Evolutionary conservation across 1,140 invertebrate species (phyloP), one percentile per base, ranked within the genome.

Genomic region (Brachionus asplanchnoidis): DNA sequence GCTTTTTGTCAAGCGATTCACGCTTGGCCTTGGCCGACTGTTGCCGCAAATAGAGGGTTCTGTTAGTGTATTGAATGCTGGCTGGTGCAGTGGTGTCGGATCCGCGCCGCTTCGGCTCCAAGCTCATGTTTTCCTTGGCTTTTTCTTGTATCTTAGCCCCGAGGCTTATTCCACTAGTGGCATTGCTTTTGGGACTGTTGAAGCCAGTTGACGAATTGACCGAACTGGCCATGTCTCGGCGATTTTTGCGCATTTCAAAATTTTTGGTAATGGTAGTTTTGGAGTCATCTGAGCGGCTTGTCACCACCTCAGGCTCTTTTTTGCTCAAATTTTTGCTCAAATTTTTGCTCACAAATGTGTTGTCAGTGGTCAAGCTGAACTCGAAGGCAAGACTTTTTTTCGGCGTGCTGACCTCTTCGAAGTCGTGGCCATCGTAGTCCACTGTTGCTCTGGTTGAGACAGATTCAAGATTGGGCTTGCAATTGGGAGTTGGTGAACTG

Each of bases 331-430:
- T 65, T 82, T 65, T 40, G n/a, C 14, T 36, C n/a, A 60, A 44
- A 82, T 68, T 82, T 82, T 40, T 65, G 42, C 23, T 42, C 11
- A 60, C 36, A 44, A 60, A 40, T 1, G 50, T 42, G 40, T 60
- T 60, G 6, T 44, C 79, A 36, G 36, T 3, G 14, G n/a, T 82
- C 3, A 65, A 17, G 36, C 36, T 65, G 53, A 82, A 82, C 26
- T 82, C 79, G 42, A 82, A 82, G 2, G 79, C 79, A 14, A 82
- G 53, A n/a, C 79, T 80, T 80, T 42, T 50, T 77, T 77, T 77
- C 17, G 73, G 40, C 8, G 73, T 77, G n/a, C 20, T 46, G 20
- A 5, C n/a, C 23, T 77, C 23, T 50, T 75, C 40, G 44, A 20
- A 23, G 36, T 44, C 40, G 5, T 77, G 42, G 9, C 44, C 73